Base-by-base conservation (phyloP, 2,113 vertebrate genomes). In the Bungarus multicinctus region DNA sequence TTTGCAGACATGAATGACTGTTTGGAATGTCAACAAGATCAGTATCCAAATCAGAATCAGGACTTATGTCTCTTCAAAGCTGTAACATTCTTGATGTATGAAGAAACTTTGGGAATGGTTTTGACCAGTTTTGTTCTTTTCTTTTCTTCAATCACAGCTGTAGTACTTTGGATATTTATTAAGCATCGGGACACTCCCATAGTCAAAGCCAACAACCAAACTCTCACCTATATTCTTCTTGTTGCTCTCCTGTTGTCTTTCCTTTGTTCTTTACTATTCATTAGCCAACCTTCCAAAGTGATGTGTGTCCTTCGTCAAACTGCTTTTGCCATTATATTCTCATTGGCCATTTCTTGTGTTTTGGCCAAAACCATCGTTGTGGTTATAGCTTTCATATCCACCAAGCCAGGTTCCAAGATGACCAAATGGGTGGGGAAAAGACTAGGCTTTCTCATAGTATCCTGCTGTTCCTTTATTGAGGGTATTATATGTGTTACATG, bases 201-300 rank as follows among this genome's bases (percentile, higher is more conserved):
- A 16, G 55, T 89, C 88, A 89, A 89, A 60, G 88, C 88, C 55
- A 89, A 89, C 88, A 89, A 89, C 88, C 34, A 14, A 11, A 89
- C 43, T 12, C 88, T 89, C 88, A 60, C 54, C 88, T 89, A 89
- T 25, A n/a, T 43, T 45, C 54, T 89, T 10, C 55, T 89, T 25
- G 3, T 58, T 43, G 53, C 88, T n/a, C 88, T 89, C 20, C 9
- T 89, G 23, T 57, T 89, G 23, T 58, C 11, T 23, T 89, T 89
- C 55, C 88, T 89, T 23, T 89, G 34, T 7, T 23, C 39, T 43
- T 60, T 89, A 9, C 23, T 89, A 11, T 89, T 89, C 55, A 89
- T 89, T 58, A 55, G 55, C 11, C 39, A 60, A 2, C 88, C 88
- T 45, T 10, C 39, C 22, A 89, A 89, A 43, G 34, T 58, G 4